phyloP scores from a whole-genome alignment of 2,888 invertebrate genomes.

The Drosophila peninsularis region DNA sequence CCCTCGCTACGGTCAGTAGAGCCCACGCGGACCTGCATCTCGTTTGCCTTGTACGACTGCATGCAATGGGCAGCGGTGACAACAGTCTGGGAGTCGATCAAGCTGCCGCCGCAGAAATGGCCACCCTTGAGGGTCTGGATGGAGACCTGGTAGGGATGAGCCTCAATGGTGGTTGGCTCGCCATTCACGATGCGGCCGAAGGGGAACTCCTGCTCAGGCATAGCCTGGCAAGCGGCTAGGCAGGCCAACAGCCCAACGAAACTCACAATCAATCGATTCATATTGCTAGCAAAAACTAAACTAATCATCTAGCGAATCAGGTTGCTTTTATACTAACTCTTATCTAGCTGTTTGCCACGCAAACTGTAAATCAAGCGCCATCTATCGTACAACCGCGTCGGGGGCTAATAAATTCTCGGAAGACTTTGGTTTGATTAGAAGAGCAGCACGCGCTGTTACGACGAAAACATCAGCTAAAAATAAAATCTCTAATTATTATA shows the following conservation, averaged over 20 bases:
- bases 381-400: constrained; percentile 1
- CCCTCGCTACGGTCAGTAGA: constrained; percentile 78
- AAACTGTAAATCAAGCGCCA: constrained; percentile 1
- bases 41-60: constrained; percentile 44
- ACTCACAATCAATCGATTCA: constrained; percentile 56
- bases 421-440: background rate
- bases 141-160: constrained; percentile 85
- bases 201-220: constrained; percentile 56
- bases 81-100: constrained; percentile 79
- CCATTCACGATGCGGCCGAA: constrained; percentile 85
- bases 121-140: constrained; percentile 73
- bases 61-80: constrained; percentile 85
- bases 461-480: background rate
- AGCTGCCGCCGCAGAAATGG: constrained; percentile 85
- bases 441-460: background rate
- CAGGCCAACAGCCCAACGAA: constrained; percentile 52
- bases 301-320: constrained; percentile 4
- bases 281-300: constrained; percentile 43
- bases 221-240: constrained; percentile 26
- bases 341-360: background rate
- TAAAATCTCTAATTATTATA: background rate
- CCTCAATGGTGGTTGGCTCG: constrained; percentile 80
- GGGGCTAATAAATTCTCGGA: background rate
- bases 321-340: constrained; percentile 51
- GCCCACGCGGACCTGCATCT: constrained; percentile 83